Evolutionary conservation across 2,797 vertebrate genomes (phyloP), one percentile per base, ranked within the genome.

Genomic region (Parauchenoglanis ngamensis): DNA sequence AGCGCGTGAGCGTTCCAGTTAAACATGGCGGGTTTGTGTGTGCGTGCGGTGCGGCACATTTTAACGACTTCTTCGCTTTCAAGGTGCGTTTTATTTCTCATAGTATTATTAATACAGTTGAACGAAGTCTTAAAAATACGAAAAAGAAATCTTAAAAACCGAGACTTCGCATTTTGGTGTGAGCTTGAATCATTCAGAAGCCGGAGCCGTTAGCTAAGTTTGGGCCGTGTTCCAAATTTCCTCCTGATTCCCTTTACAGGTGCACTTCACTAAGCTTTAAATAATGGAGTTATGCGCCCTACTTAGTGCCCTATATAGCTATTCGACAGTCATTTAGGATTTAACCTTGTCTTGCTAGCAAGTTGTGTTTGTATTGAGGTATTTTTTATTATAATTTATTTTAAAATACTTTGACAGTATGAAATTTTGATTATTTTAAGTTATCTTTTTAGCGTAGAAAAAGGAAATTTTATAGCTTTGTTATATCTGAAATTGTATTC

Each of bases 21-120:
- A 31, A 87, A 87, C 44, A 87, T 87, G 86, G 86, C 86, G 68
- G 81, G 28, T 3, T 11, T 75, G 68, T 87, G 79, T 75, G 86
- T 10, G 44, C 79, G 86, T 31, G 68, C 46, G 10, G 79, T 40
- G 21, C 11, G 56, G 21, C 57, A 23, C 4, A 6, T 40, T 54
- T 65, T 49, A 54, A 23, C n/a, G 8, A 11, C 28, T 52, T 40
- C 78, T 63, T 54, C 70, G 7, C n/a, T 82, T 0, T 54, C 59
- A 1, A 52, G 85, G 85, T 87, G 23, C 2, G 56, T 49, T 61
- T 52, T 63, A 28, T 65, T 4, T n/a, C 2, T 79, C 7, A 10
- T 5, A 6, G 35, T 7, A 3, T 4, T 4, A 13, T 6, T 0
- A 0, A 15, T 0, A 8, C n/a, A 78, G 3, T 59, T 25, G 1